Evolutionary conservation across 1,140 invertebrate genomes (phyloP).

Genomic region (Eciton burchellii): DNA sequence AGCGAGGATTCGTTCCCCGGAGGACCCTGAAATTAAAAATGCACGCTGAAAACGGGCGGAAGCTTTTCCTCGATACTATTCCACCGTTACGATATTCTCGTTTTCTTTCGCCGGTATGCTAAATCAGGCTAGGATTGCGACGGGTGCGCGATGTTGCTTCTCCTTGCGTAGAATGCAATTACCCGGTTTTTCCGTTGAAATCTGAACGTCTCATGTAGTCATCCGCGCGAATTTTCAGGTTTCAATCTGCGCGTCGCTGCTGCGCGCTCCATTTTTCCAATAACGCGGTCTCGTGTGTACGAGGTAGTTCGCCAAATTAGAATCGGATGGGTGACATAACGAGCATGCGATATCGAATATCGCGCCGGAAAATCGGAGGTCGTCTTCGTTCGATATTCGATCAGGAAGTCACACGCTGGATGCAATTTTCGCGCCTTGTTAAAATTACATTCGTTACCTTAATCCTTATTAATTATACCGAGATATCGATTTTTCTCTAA

Average conservation of each 20-base stretch:
- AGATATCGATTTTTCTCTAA: too few relatives aligned
- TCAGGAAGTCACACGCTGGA: neutral
- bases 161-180: neutral
- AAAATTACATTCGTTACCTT: neutral
- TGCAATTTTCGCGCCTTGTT: constrained; percentile 1
- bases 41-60: too few relatives aligned
- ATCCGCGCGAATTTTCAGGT: constrained; percentile 36
- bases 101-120: constrained; percentile 10
- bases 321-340: constrained; percentile 24
- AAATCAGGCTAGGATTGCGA: constrained; percentile 64
- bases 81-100: neutral
- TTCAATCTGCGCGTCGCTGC: constrained; percentile 40
- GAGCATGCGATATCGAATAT: constrained; percentile 39
- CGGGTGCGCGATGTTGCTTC: constrained; percentile 49
- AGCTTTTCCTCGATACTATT: neutral
- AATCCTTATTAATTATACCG: too few relatives aligned
- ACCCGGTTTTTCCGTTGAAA: constrained; percentile 18
- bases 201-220: constrained; percentile 30
- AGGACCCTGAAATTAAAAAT: too few relatives aligned
- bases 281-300: constrained; percentile 39
- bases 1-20: too few relatives aligned
- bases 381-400: neutral
- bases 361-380: constrained; percentile 26
- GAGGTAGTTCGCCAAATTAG: constrained; percentile 17
- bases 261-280: constrained; percentile 30